Conservation (phyloP, 2,888 invertebrate genomes). For the Marasmarcha lunaedactyla region DNA sequence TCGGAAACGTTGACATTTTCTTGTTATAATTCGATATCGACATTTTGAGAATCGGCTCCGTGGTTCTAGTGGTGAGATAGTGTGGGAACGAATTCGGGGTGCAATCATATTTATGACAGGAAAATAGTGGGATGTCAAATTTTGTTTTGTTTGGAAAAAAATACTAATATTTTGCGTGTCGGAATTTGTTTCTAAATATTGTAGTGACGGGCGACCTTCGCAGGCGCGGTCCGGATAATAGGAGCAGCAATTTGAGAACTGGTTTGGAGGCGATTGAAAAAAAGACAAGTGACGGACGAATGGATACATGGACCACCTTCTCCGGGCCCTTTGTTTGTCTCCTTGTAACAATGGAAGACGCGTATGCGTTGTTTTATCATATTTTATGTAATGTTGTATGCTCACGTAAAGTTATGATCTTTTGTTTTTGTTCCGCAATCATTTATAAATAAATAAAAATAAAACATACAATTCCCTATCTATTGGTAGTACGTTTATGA, state of each 20-base stretch:
- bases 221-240: slow-evolving; percentile 57
- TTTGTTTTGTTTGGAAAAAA: slow-evolving; percentile 22
- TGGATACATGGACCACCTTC: slow-evolving; percentile 45
- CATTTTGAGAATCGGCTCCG: too few relatives aligned
- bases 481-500: too few relatives aligned
- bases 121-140: not conserved
- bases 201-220: slow-evolving; percentile 58
- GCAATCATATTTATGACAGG: not conserved
- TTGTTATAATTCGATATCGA: not conserved
- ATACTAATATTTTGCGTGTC: slow-evolving; percentile 60
- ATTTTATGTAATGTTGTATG: not conserved
- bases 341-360: slow-evolving; percentile 17
- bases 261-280: slow-evolving; percentile 47
- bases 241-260: slow-evolving; percentile 62
- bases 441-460: too few relatives aligned
- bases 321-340: slow-evolving; percentile 36
- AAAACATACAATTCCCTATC: too few relatives aligned
- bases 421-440: too few relatives aligned
- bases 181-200: slow-evolving; percentile 58
- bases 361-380: not conserved
- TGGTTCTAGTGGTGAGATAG: too few relatives aligned
- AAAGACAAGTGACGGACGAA: slow-evolving; percentile 34
- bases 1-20: not conserved
- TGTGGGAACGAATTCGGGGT: not conserved
- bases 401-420: too few relatives aligned